These are phyloP conservation scores for Chaenocephalus aceratus DNA, from an alignment of 2,113 vertebrate species.

Conservation along the genomic window DNA sequence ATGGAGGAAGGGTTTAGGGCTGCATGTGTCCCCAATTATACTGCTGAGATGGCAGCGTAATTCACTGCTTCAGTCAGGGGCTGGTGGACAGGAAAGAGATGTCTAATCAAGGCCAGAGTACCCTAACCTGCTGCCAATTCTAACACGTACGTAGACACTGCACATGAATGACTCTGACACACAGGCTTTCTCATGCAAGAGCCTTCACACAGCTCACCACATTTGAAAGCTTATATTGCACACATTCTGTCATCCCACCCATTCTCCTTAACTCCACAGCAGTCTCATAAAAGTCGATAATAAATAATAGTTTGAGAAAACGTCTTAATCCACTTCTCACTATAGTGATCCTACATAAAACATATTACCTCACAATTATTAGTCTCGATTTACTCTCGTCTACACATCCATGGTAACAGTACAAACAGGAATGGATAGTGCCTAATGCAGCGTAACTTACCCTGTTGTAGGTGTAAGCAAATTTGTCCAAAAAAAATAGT, in stretches of 20 bases:
- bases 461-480: constrained; percentile 1
- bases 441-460: neutral
- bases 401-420: neutral
- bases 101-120: constrained; percentile 79
- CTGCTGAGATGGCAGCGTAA: constrained; percentile 67
- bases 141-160: constrained; percentile 52
- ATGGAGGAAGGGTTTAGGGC: constrained; percentile 55
- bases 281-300: constrained; percentile 14
- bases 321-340: neutral
- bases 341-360: neutral
- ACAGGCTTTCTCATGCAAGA: constrained; percentile 16
- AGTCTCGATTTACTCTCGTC: neutral
- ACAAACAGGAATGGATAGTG: neutral
- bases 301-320: constrained; percentile 12
- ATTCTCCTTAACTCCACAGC: constrained; percentile 1
- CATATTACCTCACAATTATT: neutral
- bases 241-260: constrained; percentile 23
- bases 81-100: constrained; percentile 61
- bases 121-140: constrained; percentile 57
- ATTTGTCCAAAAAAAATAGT: neutral
- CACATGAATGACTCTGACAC: constrained; percentile 19
- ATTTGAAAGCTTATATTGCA: constrained; percentile 51
- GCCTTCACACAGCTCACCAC: constrained; percentile 39
- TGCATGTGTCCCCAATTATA: constrained; percentile 85
- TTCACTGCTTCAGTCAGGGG: constrained; percentile 70